Percentiles rank a stretch among this genome's conserved stretches.
Evolutionary conservation across 2,888 invertebrate genomes (phyloP).

Genomic region (Plebejus argus): DNA sequence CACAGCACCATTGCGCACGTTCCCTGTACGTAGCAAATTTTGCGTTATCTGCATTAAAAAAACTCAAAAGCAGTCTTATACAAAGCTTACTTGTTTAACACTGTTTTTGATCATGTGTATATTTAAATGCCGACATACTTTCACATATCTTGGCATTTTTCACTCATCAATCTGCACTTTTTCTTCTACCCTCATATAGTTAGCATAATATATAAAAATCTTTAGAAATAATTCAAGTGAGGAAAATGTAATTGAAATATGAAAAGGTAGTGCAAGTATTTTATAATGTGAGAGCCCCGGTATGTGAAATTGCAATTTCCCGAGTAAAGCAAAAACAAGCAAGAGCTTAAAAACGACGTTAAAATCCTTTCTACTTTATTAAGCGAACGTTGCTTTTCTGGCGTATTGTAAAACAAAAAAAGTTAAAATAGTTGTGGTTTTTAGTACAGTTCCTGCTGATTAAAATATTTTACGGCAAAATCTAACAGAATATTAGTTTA

Average conservation of each 20-base stretch:
- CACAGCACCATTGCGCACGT: too few species aligned
- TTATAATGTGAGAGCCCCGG: background rate
- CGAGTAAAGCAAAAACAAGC: background rate
- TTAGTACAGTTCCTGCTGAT: too few species aligned
- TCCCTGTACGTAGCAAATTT: background rate
- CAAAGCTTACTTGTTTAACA: background rate
- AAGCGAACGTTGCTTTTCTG: background rate
- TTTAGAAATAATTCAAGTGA: conserved; percentile 2
- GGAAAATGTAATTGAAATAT: conserved; percentile 1
- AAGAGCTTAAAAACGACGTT: background rate
- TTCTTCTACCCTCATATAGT: background rate
- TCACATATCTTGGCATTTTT: background rate
- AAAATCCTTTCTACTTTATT: background rate
- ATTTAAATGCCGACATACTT: background rate
- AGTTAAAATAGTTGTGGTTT: too few species aligned
- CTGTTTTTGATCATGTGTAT: background rate
- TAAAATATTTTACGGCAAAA: too few species aligned
- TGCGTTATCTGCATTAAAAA: background rate
- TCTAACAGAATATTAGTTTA: too few species aligned
- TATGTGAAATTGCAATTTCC: background rate
- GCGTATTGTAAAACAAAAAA: background rate
- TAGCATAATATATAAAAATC: background rate
- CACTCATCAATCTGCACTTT: background rate
- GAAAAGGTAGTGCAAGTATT: background rate
- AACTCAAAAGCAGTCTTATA: background rate